These are phyloP conservation scores for Bolinopsis microptera DNA, from an alignment of 37 sponge, comb jelly and placozoan species.

Conservation along the genomic window DNA sequence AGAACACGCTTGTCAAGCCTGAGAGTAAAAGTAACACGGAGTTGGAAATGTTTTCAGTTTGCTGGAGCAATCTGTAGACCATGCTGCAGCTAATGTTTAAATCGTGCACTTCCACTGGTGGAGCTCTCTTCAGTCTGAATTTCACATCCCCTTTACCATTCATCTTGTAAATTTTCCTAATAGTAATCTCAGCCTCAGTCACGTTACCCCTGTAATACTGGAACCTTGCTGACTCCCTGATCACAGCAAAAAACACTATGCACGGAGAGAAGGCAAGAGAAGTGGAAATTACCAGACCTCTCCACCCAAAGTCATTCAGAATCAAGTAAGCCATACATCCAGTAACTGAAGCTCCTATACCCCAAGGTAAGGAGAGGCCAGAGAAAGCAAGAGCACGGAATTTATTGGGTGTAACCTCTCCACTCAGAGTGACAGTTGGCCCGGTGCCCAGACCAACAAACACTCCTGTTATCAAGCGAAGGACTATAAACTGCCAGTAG, in stretches of 20 bases:
- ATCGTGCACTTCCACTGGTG: background rate
- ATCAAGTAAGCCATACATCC: background rate
- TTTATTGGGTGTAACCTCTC: too few species aligned
- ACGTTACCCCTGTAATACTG: constrained; percentile 18
- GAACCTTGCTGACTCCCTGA: constrained; percentile 29
- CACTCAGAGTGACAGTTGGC: too few species aligned
- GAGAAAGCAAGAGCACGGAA: too few species aligned
- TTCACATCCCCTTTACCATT: constrained; percentile 9
- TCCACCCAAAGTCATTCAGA: background rate
- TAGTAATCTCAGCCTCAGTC: background rate
- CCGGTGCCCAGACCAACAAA: too few species aligned
- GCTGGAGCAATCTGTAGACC: background rate
- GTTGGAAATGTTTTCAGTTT: too few species aligned
- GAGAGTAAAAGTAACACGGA: background rate
- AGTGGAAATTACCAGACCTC: background rate
- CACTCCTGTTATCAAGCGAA: too few species aligned
- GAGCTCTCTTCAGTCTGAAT: background rate
- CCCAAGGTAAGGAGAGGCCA: too few species aligned
- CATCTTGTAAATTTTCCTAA: background rate
- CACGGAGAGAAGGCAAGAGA: constrained; percentile 11
- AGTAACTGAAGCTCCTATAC: background rate
- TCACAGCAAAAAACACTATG: background rate
- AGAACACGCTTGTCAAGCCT: background rate
- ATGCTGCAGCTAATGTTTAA: background rate
- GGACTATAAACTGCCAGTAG: too few species aligned